These are phyloP conservation scores for Pituophis catenifer DNA, from an alignment of 2,113 vertebrate species.

Conservation along the genomic window DNA sequence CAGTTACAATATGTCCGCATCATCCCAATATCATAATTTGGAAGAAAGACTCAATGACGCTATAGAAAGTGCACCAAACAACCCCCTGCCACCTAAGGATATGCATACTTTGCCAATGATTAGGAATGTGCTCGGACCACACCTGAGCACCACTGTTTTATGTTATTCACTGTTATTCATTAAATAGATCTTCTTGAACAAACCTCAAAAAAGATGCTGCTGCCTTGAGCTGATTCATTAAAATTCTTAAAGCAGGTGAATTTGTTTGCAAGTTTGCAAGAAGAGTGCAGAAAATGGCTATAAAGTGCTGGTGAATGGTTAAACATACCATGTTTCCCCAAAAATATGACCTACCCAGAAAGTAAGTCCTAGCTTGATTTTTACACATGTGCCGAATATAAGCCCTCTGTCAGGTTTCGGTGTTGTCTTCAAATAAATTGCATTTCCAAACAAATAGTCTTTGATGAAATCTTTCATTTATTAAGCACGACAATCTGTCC, in stretches of 20 bases:
- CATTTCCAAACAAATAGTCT: too few relatives aligned
- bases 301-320: background rate
- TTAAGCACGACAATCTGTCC: too few relatives aligned
- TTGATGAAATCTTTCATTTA: too few relatives aligned
- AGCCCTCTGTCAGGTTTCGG: too few relatives aligned
- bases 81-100: background rate
- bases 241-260: background rate
- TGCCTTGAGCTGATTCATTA: background rate
- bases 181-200: background rate
- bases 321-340: background rate
- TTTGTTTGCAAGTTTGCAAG: background rate
- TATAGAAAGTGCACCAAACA: background rate
- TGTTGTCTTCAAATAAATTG: too few relatives aligned
- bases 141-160: background rate
- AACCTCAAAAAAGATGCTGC: background rate
- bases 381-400: too few relatives aligned
- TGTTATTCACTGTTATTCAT: background rate
- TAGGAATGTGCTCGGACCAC: background rate
- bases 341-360: too few relatives aligned
- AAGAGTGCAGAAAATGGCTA: background rate
- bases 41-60: background rate
- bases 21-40: background rate
- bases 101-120: background rate
- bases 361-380: too few relatives aligned
- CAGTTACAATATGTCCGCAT: background rate